Base-by-base conservation (phyloP, 2,113 vertebrate genomes). In the Takifugu flavidus region DNA sequence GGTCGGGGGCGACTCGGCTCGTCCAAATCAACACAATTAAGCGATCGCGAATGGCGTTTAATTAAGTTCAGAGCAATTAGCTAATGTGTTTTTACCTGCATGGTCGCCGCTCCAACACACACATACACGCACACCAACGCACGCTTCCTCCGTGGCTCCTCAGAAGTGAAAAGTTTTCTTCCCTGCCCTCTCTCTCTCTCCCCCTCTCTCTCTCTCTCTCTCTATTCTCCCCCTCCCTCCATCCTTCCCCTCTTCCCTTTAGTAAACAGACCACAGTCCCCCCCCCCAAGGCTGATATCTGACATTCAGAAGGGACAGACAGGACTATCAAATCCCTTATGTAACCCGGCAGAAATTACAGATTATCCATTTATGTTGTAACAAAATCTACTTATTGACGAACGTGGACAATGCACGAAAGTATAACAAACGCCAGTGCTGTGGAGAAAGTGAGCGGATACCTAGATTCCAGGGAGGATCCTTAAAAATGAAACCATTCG, bases 91-190 rank as follows among this genome's bases (percentile, higher is more conserved):
- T 87, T 92, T 91, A 92, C 90, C 90, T 92, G 90, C 89, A 91
- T 92, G 89, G 88, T 91, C 86, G 81, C 86, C 88, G 84, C 86
- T 90, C 87, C 88, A 85, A 68, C 87, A 72, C 88, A 62, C 86
- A 49, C 80, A 47, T 44, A 46, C 43, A 14, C 82, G 55, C 79
- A 57, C 79, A 64, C 77, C 60, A 56, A 70, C 86, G 65, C 88
- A 87, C 86, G 80, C 86, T 85, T 89, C 86, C 83, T 89, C 87
- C 58, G 85, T 87, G 79, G 88, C 85, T 92, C 89, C 88, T 90
- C 88, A 90, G 83, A 89, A 91, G 87, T 91, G 88, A 90, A 91
- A 91, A 92, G 87, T 91, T 91, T 90, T 91, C 86, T 82, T 86
- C 79, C 86, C 75, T 82, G 69, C 87, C 56, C 75, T 62, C 83